Conservation (phyloP, 2,797 vertebrate genomes). For the Linurgus olivaceus region DNA sequence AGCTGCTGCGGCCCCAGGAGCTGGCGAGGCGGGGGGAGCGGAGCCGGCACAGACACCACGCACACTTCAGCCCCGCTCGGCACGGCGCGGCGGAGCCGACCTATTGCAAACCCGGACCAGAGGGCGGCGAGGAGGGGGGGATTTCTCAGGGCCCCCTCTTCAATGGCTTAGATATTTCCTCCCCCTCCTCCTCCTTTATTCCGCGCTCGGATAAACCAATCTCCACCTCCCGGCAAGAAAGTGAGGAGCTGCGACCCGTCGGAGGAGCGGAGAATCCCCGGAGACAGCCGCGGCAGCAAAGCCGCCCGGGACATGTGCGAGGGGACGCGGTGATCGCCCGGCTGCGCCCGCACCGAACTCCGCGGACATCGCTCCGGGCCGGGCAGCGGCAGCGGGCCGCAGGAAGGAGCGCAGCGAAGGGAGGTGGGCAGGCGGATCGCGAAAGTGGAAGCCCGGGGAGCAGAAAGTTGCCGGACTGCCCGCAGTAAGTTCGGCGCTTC, state of each 20-base stretch:
- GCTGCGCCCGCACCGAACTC: not conserved
- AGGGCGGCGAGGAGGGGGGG: not conserved
- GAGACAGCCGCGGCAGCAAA: not conserved
- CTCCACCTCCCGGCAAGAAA: not conserved
- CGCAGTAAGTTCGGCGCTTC: slow-evolving; percentile 52
- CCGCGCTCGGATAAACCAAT: not conserved
- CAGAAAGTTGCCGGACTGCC: slow-evolving; percentile 30
- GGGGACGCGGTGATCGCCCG: not conserved
- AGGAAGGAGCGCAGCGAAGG: not conserved
- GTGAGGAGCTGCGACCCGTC: not conserved
- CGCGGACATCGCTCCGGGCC: not conserved
- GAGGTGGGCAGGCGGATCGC: not conserved
- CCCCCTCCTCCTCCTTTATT: slow-evolving; percentile 41
- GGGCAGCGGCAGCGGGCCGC: not conserved
- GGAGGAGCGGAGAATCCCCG: not conserved
- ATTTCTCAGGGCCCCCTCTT: not conserved
- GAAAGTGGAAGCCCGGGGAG: slow-evolving; percentile 7
- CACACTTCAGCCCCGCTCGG: not conserved
- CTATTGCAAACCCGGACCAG: not conserved
- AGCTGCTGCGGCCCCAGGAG: slow-evolving; percentile 59
- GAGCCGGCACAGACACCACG: not conserved
- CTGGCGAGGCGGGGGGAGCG: not conserved
- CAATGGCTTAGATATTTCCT: slow-evolving; percentile 22
- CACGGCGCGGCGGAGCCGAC: not conserved
- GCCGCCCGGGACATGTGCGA: not conserved